phyloP scores from a whole-genome alignment of 2,113 vertebrate species.

The Hippopotamus amphibius region DNA sequence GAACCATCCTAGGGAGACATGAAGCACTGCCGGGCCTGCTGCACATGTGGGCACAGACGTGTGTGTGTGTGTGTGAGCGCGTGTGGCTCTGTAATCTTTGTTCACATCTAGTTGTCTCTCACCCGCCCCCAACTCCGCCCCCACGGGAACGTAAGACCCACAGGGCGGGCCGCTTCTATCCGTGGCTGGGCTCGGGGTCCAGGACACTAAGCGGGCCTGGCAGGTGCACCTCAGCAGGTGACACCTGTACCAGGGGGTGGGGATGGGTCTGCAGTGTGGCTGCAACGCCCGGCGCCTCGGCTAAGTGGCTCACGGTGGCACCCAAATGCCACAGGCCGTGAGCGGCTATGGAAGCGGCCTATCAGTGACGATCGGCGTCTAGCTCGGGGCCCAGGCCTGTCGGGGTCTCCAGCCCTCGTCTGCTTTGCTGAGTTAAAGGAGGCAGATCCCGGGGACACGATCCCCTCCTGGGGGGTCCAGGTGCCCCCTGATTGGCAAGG shows the following conservation, averaged over 20 bases:
- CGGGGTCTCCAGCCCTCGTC: background rate
- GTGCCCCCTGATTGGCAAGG: fast-evolving
- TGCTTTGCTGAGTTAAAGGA: background rate
- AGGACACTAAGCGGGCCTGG: background rate
- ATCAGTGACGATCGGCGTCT: background rate
- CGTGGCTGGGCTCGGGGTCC: background rate
- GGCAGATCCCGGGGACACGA: background rate
- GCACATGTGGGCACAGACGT: too few relatives aligned
- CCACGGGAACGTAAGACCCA: fast-evolving
- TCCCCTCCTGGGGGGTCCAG: background rate
- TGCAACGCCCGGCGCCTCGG: background rate
- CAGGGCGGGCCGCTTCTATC: fast-evolving
- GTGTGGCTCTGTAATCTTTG: background rate
- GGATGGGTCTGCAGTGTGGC: background rate
- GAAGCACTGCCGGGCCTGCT: background rate
- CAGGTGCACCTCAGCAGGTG: fast-evolving
- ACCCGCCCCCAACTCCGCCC: fast-evolving
- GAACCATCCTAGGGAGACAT: background rate
- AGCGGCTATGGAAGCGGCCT: background rate
- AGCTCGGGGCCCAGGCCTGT: fast-evolving
- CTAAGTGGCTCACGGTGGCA: background rate
- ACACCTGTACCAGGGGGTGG: too few relatives aligned
- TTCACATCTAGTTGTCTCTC: background rate
- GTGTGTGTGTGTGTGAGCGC: fast-evolving
- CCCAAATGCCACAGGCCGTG: fast-evolving